These are phyloP conservation scores for Montipora foliosa DNA, from an alignment of 64 coral and sea anemone species.

Conservation along the genomic window DNA sequence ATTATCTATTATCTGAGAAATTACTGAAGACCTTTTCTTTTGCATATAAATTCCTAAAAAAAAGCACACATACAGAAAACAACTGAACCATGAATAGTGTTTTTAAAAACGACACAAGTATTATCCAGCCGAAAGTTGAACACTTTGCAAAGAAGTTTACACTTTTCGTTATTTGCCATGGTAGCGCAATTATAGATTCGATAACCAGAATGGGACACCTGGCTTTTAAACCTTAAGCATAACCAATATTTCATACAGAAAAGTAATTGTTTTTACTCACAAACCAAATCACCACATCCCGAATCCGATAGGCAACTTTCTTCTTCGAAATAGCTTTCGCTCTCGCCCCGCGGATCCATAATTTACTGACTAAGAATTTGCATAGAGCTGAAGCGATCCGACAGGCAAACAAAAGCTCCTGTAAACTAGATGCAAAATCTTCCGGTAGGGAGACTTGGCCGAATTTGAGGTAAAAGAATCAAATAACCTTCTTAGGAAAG, in stretches of 20 bases:
- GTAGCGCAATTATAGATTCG: neutral
- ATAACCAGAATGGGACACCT: neutral
- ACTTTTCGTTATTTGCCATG: neutral
- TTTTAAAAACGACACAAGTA: no score
- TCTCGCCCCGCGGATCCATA: neutral
- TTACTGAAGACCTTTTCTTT: no score
- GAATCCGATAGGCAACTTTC: conserved; percentile 5
- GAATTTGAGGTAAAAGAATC: no score
- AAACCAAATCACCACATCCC: conserved; percentile 11
- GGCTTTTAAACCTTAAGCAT: neutral
- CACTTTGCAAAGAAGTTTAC: neutral
- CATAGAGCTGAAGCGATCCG: neutral
- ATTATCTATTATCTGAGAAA: no score
- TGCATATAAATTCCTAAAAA: no score
- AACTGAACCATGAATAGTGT: no score
- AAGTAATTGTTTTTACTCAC: neutral
- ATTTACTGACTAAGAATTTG: neutral
- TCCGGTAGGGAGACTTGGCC: no score
- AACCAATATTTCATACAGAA: neutral
- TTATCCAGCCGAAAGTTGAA: neutral
- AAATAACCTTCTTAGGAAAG: no score
- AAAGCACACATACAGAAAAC: no score
- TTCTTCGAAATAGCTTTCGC: neutral
- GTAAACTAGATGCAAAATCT: no score
- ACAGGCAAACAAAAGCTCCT: neutral